Conservation (phyloP, 2,797 vertebrate species). For the Lepilemur septentrionalis region DNA sequence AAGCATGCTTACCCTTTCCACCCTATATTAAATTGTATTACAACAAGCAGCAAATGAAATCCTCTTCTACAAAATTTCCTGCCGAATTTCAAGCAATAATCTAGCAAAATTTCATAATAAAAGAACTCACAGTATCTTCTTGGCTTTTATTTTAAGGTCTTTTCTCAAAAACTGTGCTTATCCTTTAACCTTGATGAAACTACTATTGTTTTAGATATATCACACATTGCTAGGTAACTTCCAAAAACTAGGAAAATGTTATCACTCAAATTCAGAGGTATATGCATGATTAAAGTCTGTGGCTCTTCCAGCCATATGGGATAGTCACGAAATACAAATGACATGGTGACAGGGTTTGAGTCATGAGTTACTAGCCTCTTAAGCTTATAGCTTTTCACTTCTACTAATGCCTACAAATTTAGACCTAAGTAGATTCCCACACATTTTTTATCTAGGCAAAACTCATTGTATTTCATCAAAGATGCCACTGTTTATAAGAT, state of each 20-base stretch:
- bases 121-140: neutral
- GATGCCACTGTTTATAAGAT: neutral
- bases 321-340: neutral
- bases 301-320: neutral
- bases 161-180: neutral
- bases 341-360: neutral
- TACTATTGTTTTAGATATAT: neutral
- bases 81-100: neutral
- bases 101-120: constrained; percentile 1
- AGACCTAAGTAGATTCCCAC: neutral
- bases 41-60: neutral
- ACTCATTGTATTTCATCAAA: neutral
- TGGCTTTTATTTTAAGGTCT: neutral
- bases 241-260: neutral
- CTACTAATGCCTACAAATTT: neutral
- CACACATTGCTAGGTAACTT: neutral
- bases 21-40: neutral
- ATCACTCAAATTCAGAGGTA: neutral
- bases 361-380: neutral
- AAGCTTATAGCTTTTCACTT: neutral
- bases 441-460: neutral
- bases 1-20: neutral
- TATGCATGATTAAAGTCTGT: neutral
- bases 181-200: neutral
- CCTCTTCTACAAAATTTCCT: neutral